phyloP scores from a whole-genome alignment of 2,888 invertebrate species.

The Trachelus troglodyta region DNA sequence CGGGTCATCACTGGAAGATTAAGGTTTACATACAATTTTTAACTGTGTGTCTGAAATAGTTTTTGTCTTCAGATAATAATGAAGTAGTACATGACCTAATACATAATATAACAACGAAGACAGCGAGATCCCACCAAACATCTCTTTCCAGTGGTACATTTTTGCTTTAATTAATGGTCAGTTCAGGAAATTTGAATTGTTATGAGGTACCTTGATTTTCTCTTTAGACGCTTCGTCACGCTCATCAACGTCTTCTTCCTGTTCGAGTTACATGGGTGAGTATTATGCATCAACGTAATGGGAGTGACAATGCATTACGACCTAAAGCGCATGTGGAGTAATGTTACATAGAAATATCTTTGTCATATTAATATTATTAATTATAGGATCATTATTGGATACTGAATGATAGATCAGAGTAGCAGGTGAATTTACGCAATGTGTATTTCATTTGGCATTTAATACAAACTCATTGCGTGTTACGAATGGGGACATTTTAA shows the following conservation, averaged over 20 bases:
- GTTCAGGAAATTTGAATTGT: background rate
- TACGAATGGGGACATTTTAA: background rate
- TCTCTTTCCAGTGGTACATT: background rate
- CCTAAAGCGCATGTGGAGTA: background rate
- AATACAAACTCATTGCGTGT: slow-evolving; percentile 3
- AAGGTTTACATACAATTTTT: background rate
- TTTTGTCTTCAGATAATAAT: slow-evolving; percentile 10
- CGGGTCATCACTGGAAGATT: background rate
- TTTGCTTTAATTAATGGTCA: background rate
- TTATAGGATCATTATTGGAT: background rate
- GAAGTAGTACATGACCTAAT: slow-evolving; percentile 7
- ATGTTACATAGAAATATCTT: background rate
- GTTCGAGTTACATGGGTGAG: background rate
- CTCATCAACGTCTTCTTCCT: background rate
- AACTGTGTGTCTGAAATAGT: background rate
- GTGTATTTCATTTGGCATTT: slow-evolving; percentile 3
- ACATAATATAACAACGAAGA: slow-evolving; percentile 5
- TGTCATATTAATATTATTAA: background rate
- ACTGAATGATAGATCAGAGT: background rate
- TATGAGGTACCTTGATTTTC: background rate
- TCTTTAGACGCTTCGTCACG: background rate
- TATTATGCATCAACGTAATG: background rate
- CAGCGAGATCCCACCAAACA: background rate
- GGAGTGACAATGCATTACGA: background rate
- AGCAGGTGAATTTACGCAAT: background rate